These are phyloP conservation scores for Carollia perspicillata DNA, from an alignment of 2,113 vertebrate species.

Conservation along the genomic window DNA sequence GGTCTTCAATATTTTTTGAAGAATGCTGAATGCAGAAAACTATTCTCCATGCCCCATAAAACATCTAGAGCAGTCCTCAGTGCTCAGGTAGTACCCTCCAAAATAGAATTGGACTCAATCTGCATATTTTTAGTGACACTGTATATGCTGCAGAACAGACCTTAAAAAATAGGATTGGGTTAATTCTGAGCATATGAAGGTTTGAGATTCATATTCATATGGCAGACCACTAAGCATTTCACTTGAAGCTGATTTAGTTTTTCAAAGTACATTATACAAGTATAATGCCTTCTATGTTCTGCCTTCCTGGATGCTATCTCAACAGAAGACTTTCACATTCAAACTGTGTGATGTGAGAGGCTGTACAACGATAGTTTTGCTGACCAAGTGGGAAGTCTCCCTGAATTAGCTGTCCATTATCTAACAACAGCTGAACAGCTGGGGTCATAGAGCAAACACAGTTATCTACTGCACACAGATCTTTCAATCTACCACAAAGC, in stretches of 20 bases:
- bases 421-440: not conserved
- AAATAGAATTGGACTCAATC: not conserved
- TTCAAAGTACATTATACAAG: not conserved
- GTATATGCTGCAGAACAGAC: not conserved
- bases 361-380: not conserved
- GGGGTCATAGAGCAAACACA: conserved; percentile 22
- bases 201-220: not conserved
- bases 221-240: not conserved
- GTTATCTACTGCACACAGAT: not conserved
- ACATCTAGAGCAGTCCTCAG: not conserved
- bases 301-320: not conserved
- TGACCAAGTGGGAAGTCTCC: conserved; percentile 7
- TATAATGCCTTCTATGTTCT: not conserved
- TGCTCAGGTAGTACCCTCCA: not conserved
- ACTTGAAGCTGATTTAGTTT: not conserved
- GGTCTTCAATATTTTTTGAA: not conserved
- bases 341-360: not conserved
- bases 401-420: conserved; percentile 27
- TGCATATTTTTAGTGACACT: not conserved
- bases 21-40: not conserved
- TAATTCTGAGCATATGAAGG: not conserved
- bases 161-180: not conserved
- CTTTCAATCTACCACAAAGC: not conserved
- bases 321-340: not conserved
- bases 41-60: not conserved